Evolutionary conservation across 1,140 invertebrate genomes (phyloP), one percentile per base, ranked within the genome.

Genomic region (Nebria ingens): DNA sequence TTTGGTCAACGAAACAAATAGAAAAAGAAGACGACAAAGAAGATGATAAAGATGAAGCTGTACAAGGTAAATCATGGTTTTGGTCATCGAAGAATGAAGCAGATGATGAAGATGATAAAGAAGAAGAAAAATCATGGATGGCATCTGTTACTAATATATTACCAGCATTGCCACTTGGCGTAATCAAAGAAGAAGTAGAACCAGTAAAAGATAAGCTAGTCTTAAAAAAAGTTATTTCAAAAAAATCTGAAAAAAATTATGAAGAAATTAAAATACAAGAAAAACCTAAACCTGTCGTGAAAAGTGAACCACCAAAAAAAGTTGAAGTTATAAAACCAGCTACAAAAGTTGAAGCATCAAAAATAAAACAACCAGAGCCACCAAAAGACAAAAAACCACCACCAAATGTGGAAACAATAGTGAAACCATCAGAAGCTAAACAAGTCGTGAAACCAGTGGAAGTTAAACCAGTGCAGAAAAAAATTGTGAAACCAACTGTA

Each of bases 1-100:
- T 22, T 22, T 40, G 49, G 2, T 17, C 2, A 21, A 22, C 56
- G 6, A 38, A n/a, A n/a, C n/a, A n/a, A n/a, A n/a, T n/a, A n/a
- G n/a, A 58, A 11, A 55, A 56, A 50, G 68, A 71, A 51, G 57
- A 70, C n/a, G n/a, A 1, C 59, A n/a, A n/a, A n/a, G 49, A 0
- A 53, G 56, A 13, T 19, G 56, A 51, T 2, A 17, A 22, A 17
- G 15, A 53, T 11, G 50, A 55, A 54, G 59, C 63, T 53, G 52
- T 53, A 12, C 40, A 42, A 22, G 17, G 52, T 59, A 19, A 15
- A 13, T 2, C 19, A 19, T 13, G 21, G 20, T 11, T 51, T n/a
- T 54, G 53, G 42, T 11, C 20, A 15, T 51, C 25, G 55, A 59
- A 75, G 64, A 61, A 55, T 59, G 22, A 65, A 2, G 58, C 56